phyloP scores from a whole-genome alignment of 1,140 invertebrate species.

The Hylyphantes graminicola region DNA sequence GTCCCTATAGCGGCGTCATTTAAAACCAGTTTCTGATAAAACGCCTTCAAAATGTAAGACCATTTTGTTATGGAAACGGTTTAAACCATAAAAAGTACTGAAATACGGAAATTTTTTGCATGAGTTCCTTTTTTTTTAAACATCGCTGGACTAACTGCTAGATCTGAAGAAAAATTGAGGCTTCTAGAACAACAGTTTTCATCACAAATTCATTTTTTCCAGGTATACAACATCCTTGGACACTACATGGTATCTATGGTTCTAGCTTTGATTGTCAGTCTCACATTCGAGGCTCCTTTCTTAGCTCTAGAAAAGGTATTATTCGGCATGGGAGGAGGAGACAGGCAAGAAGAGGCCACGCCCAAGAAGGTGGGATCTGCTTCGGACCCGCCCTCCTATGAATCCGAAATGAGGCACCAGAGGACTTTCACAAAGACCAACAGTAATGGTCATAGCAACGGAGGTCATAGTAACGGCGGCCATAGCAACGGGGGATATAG shows the following conservation, averaged over 20 bases:
- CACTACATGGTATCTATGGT: slow-evolving; percentile 51
- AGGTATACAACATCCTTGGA: slow-evolving; percentile 58
- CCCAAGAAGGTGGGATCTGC: background rate
- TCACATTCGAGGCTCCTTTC: slow-evolving; percentile 58
- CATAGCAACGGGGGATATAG: slow-evolving; percentile 18
- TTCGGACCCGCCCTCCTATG: slow-evolving; percentile 33
- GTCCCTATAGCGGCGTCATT: too few species aligned
- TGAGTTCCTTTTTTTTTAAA: too few species aligned
- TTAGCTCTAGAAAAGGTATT: slow-evolving; percentile 53
- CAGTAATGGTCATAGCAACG: background rate
- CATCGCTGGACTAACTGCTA: too few species aligned
- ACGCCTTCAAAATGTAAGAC: too few species aligned
- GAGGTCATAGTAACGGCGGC: background rate
- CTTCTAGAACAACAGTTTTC: background rate
- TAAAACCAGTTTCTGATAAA: too few species aligned
- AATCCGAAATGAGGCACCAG: slow-evolving; percentile 29
- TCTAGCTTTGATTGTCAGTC: slow-evolving; percentile 24
- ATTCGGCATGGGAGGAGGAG: slow-evolving; percentile 13
- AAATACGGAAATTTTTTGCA: too few species aligned
- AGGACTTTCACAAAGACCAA: slow-evolving; percentile 3
- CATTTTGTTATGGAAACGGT: too few species aligned
- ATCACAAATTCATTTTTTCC: background rate
- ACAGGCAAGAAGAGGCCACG: background rate
- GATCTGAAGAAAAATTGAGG: too few species aligned
- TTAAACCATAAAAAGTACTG: too few species aligned